These are phyloP conservation scores for Melinaea marsaeus DNA, from an alignment of 2,888 invertebrate species.

Conservation along the genomic window DNA sequence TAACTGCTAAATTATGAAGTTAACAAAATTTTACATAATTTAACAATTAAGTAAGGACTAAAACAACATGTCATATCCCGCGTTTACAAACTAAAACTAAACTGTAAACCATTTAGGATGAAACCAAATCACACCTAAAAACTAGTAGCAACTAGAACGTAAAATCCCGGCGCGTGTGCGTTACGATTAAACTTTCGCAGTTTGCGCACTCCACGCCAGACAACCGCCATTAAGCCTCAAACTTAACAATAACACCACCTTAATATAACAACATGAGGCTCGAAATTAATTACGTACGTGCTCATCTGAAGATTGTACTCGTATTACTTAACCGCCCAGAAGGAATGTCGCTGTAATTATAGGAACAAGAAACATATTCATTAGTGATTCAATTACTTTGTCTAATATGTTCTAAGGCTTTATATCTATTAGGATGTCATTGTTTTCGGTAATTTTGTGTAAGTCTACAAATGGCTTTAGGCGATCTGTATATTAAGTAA, in stretches of 20 bases:
- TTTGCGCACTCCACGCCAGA: constrained; percentile 51
- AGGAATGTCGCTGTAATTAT: constrained; percentile 17
- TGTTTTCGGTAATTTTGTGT: neutral
- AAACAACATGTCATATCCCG: neutral
- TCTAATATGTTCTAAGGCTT: constrained; percentile 10
- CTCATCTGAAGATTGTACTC: constrained; percentile 35
- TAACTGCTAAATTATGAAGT: no score
- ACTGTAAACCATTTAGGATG: constrained; percentile 1
- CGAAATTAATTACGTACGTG: constrained; percentile 58
- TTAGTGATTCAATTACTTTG: constrained; percentile 18
- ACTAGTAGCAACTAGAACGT: constrained; percentile 1
- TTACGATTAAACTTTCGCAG: constrained; percentile 58
- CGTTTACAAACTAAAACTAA: neutral
- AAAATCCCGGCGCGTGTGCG: constrained; percentile 42
- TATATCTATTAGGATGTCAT: neutral
- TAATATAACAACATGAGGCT: constrained; percentile 47
- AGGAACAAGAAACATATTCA: constrained; percentile 19
- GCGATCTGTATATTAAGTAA: no score
- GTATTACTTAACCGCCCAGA: constrained; percentile 21
- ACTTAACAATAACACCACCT: constrained; percentile 42
- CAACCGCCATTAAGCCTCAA: constrained; percentile 44
- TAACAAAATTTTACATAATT: no score
- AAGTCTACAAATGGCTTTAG: no score
- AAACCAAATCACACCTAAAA: constrained; percentile 3
- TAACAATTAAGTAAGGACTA: no score